Evolutionary conservation across 1,140 invertebrate species (phyloP).

Genomic region (Chionoecetes opilio): DNA sequence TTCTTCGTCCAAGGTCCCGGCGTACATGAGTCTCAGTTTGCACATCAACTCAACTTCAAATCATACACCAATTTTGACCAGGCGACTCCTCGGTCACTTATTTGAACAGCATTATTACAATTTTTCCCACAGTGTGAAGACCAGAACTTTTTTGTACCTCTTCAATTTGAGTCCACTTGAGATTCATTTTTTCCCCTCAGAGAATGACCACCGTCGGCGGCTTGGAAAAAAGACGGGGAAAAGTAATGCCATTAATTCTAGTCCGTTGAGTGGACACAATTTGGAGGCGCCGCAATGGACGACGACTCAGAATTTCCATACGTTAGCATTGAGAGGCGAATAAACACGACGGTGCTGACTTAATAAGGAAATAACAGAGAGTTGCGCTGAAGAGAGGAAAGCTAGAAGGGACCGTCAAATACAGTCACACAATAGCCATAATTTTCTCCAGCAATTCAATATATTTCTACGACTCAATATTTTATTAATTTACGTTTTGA

Average conservation of each 20-base stretch:
- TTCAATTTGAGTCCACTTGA: constrained; percentile 43
- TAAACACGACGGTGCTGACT: constrained; percentile 76
- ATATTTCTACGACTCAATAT: background rate
- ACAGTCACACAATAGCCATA: constrained; percentile 5
- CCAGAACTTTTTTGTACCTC: background rate
- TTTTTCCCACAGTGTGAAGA: constrained; percentile 27
- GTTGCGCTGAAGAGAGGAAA: constrained; percentile 38
- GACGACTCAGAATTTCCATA: constrained; percentile 74
- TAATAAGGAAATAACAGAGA: constrained; percentile 75
- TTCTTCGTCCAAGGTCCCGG: constrained; percentile 25
- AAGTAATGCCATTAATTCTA: constrained; percentile 65
- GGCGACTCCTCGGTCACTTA: constrained; percentile 63
- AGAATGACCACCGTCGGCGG: background rate
- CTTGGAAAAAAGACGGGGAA: background rate
- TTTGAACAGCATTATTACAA: constrained; percentile 75
- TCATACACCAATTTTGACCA: constrained; percentile 77
- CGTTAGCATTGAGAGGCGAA: constrained; percentile 76
- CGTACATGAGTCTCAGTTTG: constrained; percentile 72
- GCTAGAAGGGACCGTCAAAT: constrained; percentile 19
- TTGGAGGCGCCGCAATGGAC: constrained; percentile 69
- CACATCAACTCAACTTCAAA: constrained; percentile 77
- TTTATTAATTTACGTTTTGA: background rate
- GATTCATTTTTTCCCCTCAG: background rate
- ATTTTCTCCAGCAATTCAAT: background rate
- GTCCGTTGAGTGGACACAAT: constrained; percentile 59